Base-by-base conservation (phyloP, 1,140 invertebrate species). In the Solen grandis region DNA sequence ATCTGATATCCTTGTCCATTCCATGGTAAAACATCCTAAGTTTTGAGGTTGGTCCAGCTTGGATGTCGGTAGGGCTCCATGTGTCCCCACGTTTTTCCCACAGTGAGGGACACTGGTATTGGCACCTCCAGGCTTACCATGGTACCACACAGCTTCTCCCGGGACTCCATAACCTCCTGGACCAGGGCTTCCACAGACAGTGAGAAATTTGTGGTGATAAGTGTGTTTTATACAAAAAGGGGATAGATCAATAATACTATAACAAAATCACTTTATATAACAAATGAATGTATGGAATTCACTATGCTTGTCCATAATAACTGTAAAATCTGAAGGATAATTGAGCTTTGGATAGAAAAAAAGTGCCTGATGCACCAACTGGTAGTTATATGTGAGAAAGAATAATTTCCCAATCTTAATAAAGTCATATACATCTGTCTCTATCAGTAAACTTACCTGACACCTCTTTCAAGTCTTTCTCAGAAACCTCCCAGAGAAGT, bases 401-500 rank as follows among this genome's bases (percentile, higher is more conserved):
- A n/a, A n/a, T n/a, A n/a, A n/a, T n/a, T n/a, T n/a, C n/a, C n/a
- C n/a, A n/a, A n/a, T n/a, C n/a, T n/a, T n/a, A n/a, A n/a, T n/a
- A n/a, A n/a, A n/a, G n/a, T n/a, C n/a, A n/a, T n/a, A n/a, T n/a
- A n/a, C n/a, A n/a, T n/a, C n/a, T n/a, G n/a, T n/a, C n/a, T n/a
- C n/a, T n/a, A n/a, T n/a, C n/a, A n/a, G n/a, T n/a, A n/a, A 46
- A 76, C 72, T 41, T 86, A 91, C 90, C 87, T 88, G 77, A 80
- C 22, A 86, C 86, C 75, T 68, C 69, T 16, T 55, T 55, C 1
- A 91, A 25, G 27, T 91, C 78, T 16, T 85, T 78, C 60, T 90
- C 87, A 33, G 85, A 74, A 36, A 94, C 91, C 84, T 94, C 94
- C 92, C 94, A 93, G 19, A 94, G 87, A 25, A 94, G 88, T 87